Conservation (phyloP, 2,888 invertebrate genomes). For the Orchesella flavescens region DNA sequence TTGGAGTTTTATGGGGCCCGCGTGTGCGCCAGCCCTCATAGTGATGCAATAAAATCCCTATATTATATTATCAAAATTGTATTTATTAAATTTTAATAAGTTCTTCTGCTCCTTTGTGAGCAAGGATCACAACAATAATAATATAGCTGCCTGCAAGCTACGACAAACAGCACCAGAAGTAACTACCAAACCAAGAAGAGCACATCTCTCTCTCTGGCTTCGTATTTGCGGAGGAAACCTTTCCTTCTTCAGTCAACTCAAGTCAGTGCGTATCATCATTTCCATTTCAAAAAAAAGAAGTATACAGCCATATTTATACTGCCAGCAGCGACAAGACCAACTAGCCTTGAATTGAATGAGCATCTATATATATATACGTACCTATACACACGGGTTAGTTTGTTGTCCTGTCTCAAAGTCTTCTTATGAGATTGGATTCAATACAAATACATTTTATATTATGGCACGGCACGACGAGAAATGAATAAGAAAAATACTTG, state of each 20-base stretch:
- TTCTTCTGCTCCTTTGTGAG: slow-evolving; percentile 46
- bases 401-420: slow-evolving; percentile 10
- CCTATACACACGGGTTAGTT: neutral
- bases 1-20: slow-evolving; percentile 59
- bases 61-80: slow-evolving; percentile 58
- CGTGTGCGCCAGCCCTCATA: slow-evolving; percentile 51
- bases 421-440: neutral
- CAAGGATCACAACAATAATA: slow-evolving; percentile 19
- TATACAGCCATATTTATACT: slow-evolving; percentile 3
- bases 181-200: no score
- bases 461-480: no score
- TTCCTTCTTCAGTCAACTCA: no score
- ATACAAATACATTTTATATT: no score
- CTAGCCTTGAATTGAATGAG: slow-evolving; percentile 35
- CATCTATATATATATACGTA: neutral
- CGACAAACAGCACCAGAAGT: neutral
- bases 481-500: no score
- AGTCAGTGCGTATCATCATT: no score
- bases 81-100: slow-evolving; percentile 58
- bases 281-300: neutral
- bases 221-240: no score
- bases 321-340: slow-evolving; percentile 45
- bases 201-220: no score
- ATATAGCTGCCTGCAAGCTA: slow-evolving; percentile 34
- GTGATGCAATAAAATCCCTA: slow-evolving; percentile 52